These are phyloP conservation scores for Cassiopea andromeda DNA, from an alignment of 30 jellyfish, hydroid and myxozoan species.

Conservation along the genomic window DNA sequence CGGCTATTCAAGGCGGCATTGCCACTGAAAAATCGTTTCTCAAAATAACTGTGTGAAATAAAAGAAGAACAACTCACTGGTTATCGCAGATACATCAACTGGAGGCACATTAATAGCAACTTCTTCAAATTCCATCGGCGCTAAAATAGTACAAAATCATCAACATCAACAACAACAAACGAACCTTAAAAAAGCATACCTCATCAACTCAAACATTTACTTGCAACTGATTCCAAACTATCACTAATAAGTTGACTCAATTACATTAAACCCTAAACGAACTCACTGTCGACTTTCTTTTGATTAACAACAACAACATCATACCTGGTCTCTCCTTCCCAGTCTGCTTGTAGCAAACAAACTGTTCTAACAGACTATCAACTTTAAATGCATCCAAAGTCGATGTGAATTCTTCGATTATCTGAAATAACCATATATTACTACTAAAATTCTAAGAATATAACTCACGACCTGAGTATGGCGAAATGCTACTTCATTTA, in stretches of 20 bases:
- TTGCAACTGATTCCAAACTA: too few relatives aligned
- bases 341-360: conserved; percentile 75
- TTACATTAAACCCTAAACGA: neutral
- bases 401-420: conserved; percentile 78
- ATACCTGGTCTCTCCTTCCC: conserved; percentile 88
- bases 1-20: neutral
- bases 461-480: too few relatives aligned
- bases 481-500: too few relatives aligned
- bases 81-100: conserved; percentile 80
- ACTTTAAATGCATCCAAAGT: conserved; percentile 79
- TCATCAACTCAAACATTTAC: too few relatives aligned
- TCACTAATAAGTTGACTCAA: too few relatives aligned
- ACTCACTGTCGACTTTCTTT: neutral
- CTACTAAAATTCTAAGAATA: neutral
- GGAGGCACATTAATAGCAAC: conserved; percentile 69
- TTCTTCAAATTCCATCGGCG: conserved; percentile 84
- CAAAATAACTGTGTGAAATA: neutral
- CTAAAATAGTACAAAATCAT: conserved; percentile 18
- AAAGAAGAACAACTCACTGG: conserved; percentile 56
- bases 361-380: conserved; percentile 70
- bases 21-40: neutral
- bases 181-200: neutral
- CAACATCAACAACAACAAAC: neutral
- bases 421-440: conserved; percentile 17
- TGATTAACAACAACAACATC: neutral